Percentiles rank a stretch among this genome's conserved stretches.
Conservation (phyloP, 35 echinoderm and acorn worm species). For the Chiridota heheva region DNA sequence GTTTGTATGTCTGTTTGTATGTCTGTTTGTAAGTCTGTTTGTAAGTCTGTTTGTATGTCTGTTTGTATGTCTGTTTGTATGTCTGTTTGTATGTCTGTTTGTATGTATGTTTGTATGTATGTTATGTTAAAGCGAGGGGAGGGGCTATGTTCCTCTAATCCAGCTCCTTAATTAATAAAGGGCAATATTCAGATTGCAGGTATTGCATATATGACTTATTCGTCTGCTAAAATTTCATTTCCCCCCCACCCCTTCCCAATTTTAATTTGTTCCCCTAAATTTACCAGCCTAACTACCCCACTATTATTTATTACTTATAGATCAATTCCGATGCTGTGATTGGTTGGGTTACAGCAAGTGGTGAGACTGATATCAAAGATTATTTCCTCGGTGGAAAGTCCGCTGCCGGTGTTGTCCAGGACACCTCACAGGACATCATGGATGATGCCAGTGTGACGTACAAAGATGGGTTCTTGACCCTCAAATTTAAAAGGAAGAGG, state of each 20-base stretch:
- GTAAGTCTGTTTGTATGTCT: too few species aligned
- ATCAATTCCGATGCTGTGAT: conserved; percentile 73
- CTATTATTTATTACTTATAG: conserved; percentile 13
- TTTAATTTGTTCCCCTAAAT: too few species aligned
- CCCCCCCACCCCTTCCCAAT: not conserved
- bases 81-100: too few species aligned
- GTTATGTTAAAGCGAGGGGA: too few species aligned
- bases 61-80: too few species aligned
- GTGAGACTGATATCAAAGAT: conserved; percentile 43
- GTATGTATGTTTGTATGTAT: too few species aligned
- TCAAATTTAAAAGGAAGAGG: conserved; percentile 56
- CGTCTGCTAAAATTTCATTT: not conserved
- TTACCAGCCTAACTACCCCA: too few species aligned
- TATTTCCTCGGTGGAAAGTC: conserved; percentile 53
- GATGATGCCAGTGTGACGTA: conserved; percentile 20
- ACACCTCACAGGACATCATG: conserved; percentile 21
- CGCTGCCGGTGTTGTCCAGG: not conserved
- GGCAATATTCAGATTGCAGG: too few species aligned
- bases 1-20: too few species aligned
- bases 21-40: too few species aligned
- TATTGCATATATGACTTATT: not conserved
- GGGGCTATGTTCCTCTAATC: too few species aligned
- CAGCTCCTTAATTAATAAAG: too few species aligned
- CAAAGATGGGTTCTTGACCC: conserved; percentile 39
- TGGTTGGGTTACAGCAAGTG: conserved; percentile 29